These are phyloP conservation scores for Calliopsis andreniformis DNA, from an alignment of 1,140 invertebrate species.

Conservation along the genomic window DNA sequence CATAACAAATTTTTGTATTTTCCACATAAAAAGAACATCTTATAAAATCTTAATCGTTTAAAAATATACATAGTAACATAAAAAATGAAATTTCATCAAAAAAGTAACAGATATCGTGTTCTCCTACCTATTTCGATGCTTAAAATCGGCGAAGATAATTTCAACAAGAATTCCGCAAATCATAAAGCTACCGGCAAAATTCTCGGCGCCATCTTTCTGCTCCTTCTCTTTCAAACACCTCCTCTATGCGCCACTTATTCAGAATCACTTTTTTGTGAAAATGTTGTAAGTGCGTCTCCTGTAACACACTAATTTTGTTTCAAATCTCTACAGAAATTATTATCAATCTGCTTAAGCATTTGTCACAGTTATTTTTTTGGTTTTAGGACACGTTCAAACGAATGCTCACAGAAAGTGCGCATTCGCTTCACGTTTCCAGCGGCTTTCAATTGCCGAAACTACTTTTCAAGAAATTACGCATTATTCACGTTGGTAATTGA, in stretches of 20 bases:
- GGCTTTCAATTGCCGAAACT: background rate
- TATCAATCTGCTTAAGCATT: too few species aligned
- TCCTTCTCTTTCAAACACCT: background rate
- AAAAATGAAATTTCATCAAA: background rate
- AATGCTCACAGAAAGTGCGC: too few species aligned
- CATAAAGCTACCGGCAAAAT: background rate
- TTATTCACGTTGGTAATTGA: background rate
- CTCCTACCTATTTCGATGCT: background rate
- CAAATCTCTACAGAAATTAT: too few species aligned
- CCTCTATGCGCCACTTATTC: background rate
- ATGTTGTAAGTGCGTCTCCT: background rate
- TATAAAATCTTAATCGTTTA: background rate
- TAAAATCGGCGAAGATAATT: background rate
- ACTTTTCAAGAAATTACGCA: background rate
- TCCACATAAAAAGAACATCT: background rate
- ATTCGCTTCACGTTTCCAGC: background rate
- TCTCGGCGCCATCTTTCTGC: background rate
- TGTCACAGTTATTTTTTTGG: background rate
- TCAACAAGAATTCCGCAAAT: background rate
- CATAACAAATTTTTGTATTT: background rate
- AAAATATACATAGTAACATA: background rate
- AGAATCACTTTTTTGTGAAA: background rate
- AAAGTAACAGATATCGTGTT: background rate
- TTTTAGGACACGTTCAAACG: background rate
- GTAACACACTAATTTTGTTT: fast-evolving